Base-by-base conservation (phyloP, 2,888 invertebrate genomes). In the Leistus spinibarbis region DNA sequence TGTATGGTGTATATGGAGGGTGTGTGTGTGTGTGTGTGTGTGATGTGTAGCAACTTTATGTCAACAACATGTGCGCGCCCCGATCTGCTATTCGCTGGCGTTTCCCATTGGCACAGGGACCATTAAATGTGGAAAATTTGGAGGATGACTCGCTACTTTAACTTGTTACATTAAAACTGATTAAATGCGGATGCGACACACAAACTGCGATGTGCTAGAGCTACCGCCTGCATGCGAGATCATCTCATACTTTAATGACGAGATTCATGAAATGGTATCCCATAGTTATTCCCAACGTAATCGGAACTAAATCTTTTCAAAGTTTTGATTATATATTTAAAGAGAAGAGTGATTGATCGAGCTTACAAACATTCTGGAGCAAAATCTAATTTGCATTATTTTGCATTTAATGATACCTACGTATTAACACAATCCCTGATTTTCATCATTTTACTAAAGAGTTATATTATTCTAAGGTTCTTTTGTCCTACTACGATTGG, bases 1-100 rank as follows among this genome's bases (percentile, higher is more conserved):
- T 40, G 40, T 40, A 40, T 40, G 40, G 40, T 27, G 27, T 27
- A 9, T n/a, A n/a, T n/a, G n/a, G n/a, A n/a, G n/a, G 4, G 27
- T 27, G 27, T 27, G 27, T 27, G 1, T 1, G 27, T 27, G 9
- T 1, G 27, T 27, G 9, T 27, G 27, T 27, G 9, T 27, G 27
- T 20, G 57, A 20, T 57, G 57, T 57, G 17, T 57, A n/a, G 57
- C 20, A 57, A 57, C 20, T 57, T 57, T 57, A 57, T 57, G 57
- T 57, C 17, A 57, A 57, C 17, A 20, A 57, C 57, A 57, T 57
- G 20, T 57, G 57, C 57, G 57, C 20, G 17, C 17, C 2, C 57
- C 5, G 57, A 57, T 19, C 20, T 20, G 20, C 40, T 13, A 24
- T 24, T 24, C 56, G 17, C 16, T 9, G 56, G 10, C 56, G 10